Percentiles rank a stretch among this genome's conserved stretches.
These are phyloP conservation scores for Limnodromus scolopaceus DNA, from an alignment of 2,797 vertebrate species.

Conservation along the genomic window DNA sequence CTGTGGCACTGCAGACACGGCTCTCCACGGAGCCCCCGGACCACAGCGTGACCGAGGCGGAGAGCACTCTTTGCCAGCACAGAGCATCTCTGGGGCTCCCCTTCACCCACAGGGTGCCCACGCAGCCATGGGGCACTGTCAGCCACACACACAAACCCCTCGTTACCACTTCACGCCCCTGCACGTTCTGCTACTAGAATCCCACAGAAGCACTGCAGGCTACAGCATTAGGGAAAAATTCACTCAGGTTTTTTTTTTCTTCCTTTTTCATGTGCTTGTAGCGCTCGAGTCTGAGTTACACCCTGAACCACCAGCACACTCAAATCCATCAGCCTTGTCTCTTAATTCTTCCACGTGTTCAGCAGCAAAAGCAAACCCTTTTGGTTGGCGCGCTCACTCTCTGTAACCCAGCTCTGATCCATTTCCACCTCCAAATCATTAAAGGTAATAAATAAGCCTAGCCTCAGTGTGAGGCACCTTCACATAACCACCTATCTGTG, in stretches of 20 bases:
- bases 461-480: background rate
- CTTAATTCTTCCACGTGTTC: background rate
- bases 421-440: slow-evolving; percentile 15
- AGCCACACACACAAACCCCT: background rate
- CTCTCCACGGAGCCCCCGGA: background rate
- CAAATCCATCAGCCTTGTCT: background rate
- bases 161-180: fast-evolving
- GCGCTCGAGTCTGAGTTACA: fast-evolving
- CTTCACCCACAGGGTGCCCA: background rate
- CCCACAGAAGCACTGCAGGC: background rate
- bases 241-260: fast-evolving
- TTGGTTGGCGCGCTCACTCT: fast-evolving
- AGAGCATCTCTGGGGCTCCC: background rate
- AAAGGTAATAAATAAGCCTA: slow-evolving; percentile 21
- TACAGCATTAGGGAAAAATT: background rate
- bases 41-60: fast-evolving
- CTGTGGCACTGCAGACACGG: background rate
- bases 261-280: fast-evolving
- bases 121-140: fast-evolving
- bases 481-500: background rate
- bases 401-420: background rate
- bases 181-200: fast-evolving
- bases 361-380: background rate
- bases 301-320: fast-evolving
- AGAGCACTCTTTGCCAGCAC: fast-evolving